phyloP scores from a whole-genome alignment of 2,113 vertebrate species.

The Bubo scandiacus region DNA sequence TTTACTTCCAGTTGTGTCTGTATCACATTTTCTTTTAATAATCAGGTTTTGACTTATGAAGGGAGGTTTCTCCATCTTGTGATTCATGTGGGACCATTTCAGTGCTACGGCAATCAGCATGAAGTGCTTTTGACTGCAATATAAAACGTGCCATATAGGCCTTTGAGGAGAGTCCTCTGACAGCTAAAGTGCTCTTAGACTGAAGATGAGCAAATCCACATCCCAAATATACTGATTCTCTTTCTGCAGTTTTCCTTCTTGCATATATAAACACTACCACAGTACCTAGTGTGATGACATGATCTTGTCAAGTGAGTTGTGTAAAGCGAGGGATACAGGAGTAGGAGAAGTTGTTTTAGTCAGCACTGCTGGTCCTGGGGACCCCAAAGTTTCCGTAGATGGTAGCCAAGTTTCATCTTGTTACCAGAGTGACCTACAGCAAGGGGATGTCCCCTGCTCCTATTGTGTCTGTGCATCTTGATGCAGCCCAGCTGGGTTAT shows the following conservation, averaged over 20 bases:
- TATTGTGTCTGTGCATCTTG: accelerated
- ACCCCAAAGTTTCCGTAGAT: background rate
- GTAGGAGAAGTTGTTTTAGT: background rate
- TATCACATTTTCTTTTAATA: background rate
- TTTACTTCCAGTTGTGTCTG: background rate
- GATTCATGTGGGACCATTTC: background rate
- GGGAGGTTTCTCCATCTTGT: background rate
- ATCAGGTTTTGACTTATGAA: background rate
- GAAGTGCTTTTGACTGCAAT: background rate
- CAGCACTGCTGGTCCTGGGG: background rate
- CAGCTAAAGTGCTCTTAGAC: background rate
- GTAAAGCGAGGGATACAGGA: background rate
- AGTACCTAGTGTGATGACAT: background rate
- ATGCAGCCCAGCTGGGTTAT: background rate
- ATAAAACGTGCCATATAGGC: background rate
- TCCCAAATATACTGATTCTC: background rate
- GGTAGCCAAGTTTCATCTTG: background rate
- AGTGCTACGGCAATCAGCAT: background rate
- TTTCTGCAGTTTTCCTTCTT: background rate
- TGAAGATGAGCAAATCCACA: background rate
- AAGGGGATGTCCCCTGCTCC: background rate
- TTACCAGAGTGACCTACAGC: background rate
- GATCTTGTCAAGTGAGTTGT: background rate
- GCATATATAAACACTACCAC: background rate
- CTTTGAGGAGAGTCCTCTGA: background rate